These are phyloP conservation scores for Hippocampus mohnikei DNA, from an alignment of 2,113 vertebrate genomes.

Conservation along the genomic window DNA sequence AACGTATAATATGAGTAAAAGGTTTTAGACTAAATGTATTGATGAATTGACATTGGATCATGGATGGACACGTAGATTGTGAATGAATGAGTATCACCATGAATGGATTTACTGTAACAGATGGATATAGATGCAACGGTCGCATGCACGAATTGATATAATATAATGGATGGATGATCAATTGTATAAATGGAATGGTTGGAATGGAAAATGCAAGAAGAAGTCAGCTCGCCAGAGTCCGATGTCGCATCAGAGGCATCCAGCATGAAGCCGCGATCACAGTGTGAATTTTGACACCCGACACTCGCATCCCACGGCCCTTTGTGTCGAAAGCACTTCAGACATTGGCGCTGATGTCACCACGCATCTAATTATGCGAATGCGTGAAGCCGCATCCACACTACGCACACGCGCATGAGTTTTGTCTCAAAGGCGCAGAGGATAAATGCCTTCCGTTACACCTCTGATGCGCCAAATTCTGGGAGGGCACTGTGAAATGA, in stretches of 20 bases:
- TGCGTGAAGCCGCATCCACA: neutral
- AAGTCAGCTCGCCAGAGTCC: too few species aligned
- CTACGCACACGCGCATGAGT: neutral
- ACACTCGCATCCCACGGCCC: neutral
- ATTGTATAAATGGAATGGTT: neutral
- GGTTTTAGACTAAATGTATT: neutral
- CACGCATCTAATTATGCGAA: neutral
- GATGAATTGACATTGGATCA: neutral
- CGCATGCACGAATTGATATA: too few species aligned
- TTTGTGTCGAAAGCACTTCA: neutral
- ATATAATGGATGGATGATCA: neutral
- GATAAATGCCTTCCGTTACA: neutral
- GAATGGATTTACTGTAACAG: neutral
- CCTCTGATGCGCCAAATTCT: neutral
- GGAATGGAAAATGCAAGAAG: neutral
- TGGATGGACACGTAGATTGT: neutral
- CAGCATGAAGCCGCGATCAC: neutral
- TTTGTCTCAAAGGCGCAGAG: neutral
- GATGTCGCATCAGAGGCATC: neutral
- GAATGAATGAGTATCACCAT: neutral
- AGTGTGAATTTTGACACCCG: neutral
- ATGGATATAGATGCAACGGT: neutral
- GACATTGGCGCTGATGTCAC: neutral
- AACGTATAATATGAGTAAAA: neutral
- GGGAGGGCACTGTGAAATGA: neutral